Conservation (phyloP, 2,888 invertebrate genomes). For the Hirtodrosophila duncani region DNA sequence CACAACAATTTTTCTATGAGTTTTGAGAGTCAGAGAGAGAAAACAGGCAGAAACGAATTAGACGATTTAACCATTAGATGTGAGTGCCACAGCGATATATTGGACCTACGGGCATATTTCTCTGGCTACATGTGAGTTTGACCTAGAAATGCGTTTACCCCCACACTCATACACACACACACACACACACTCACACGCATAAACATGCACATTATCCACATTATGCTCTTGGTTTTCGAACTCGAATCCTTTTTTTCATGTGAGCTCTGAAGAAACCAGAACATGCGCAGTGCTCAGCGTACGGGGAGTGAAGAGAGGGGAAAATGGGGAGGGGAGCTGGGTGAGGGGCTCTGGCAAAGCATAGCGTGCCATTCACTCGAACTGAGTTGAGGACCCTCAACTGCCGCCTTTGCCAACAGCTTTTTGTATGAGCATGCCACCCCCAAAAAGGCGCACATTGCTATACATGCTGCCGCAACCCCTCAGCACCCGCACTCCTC, state of each 20-base stretch:
- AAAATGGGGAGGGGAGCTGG: no score
- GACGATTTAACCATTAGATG: not conserved
- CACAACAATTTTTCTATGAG: conserved; percentile 4
- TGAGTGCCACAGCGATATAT: conserved; percentile 1
- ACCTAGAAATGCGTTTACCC: conserved; percentile 61
- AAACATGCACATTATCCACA: conserved; percentile 25
- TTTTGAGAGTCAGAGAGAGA: no score
- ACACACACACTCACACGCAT: conserved; percentile 26
- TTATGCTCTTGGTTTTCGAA: conserved; percentile 55
- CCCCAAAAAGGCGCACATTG: conserved; percentile 58
- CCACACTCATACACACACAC: conserved; percentile 15
- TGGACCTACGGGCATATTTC: conserved; percentile 25
- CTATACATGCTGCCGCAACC: conserved; percentile 38
- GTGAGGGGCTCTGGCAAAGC: no score
- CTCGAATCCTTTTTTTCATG: conserved; percentile 48
- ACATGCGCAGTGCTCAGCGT: no score
- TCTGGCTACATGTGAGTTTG: conserved; percentile 53
- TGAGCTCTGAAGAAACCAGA: no score
- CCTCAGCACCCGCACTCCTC: conserved; percentile 4
- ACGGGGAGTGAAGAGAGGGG: no score
- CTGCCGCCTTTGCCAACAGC: conserved; percentile 13
- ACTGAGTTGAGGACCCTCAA: not conserved
- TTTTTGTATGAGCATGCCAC: conserved; percentile 68
- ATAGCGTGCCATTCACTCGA: conserved; percentile 30
- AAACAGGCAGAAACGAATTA: no score